Evolutionary conservation across 2,888 invertebrate genomes (phyloP).

Genomic region (Pecten maximus): DNA sequence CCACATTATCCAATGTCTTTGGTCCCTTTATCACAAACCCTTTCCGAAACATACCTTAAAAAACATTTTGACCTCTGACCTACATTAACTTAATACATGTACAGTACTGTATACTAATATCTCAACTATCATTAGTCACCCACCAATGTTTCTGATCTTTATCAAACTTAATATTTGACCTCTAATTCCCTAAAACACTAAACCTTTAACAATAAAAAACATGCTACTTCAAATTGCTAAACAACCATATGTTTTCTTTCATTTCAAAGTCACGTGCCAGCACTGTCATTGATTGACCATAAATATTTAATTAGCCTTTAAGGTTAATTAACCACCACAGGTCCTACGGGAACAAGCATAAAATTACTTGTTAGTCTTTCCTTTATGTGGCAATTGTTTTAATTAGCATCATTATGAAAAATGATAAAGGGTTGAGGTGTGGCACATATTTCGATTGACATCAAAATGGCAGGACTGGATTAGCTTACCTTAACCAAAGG

Average conservation of each 20-base stretch:
- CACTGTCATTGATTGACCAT: neutral
- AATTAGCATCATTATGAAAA: neutral
- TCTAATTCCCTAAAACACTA: neutral
- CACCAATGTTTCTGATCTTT: neutral
- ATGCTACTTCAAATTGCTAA: neutral
- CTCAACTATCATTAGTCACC: neutral
- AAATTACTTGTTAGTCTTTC: neutral
- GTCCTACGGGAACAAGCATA: neutral
- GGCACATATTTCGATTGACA: neutral
- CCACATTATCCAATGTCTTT: neutral
- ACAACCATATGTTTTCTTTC: neutral
- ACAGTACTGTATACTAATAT: neutral
- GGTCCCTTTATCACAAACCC: too few species aligned
- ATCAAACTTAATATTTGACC: neutral
- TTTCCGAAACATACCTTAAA: too few species aligned
- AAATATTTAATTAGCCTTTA: slow-evolving; percentile 17
- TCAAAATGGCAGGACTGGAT: neutral
- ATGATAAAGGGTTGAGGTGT: neutral
- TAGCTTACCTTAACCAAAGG: neutral
- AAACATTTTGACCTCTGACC: neutral
- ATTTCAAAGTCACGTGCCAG: neutral
- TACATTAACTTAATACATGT: neutral
- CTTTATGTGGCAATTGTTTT: neutral
- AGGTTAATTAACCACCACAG: neutral
- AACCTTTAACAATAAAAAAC: neutral